Evolutionary conservation across 2,113 vertebrate genomes (phyloP).

Genomic region (Polyodon spathula): DNA sequence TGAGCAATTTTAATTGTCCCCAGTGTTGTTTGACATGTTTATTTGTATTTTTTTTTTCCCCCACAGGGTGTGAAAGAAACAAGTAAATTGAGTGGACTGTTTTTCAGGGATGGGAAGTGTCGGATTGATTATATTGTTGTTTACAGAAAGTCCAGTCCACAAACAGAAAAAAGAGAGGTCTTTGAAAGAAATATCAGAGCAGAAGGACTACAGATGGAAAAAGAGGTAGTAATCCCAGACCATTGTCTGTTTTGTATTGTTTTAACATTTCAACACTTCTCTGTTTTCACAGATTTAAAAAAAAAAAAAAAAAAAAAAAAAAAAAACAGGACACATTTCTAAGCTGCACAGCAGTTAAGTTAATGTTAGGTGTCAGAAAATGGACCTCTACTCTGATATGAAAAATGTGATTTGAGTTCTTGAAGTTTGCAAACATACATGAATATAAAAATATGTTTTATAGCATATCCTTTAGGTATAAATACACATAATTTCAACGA

Average conservation of each 20-base stretch:
- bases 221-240: constrained; percentile 60
- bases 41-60: constrained; percentile 27
- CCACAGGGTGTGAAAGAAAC: constrained; percentile 56
- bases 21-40: neutral
- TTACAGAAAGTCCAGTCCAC: constrained; percentile 76
- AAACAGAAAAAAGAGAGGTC: constrained; percentile 80
- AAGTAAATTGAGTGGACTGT: constrained; percentile 67
- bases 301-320: too few relatives aligned
- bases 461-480: too few relatives aligned
- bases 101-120: constrained; percentile 80
- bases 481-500: too few relatives aligned
- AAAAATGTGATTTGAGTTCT: too few relatives aligned
- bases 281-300: too few relatives aligned
- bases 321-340: too few relatives aligned
- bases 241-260: neutral
- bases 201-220: constrained; percentile 86
- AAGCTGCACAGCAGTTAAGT: too few relatives aligned
- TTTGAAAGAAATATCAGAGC: constrained; percentile 89
- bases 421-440: too few relatives aligned
- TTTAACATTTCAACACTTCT: too few relatives aligned
- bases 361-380: constrained; percentile 3
- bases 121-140: constrained; percentile 88
- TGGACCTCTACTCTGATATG: neutral
- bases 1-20: neutral
- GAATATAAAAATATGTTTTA: too few relatives aligned